Percentiles rank a stretch among this genome's conserved stretches.
Evolutionary conservation across 53 echinoderm and acorn worm genomes (phyloP).

Genomic region (Paelopatides confundens): DNA sequence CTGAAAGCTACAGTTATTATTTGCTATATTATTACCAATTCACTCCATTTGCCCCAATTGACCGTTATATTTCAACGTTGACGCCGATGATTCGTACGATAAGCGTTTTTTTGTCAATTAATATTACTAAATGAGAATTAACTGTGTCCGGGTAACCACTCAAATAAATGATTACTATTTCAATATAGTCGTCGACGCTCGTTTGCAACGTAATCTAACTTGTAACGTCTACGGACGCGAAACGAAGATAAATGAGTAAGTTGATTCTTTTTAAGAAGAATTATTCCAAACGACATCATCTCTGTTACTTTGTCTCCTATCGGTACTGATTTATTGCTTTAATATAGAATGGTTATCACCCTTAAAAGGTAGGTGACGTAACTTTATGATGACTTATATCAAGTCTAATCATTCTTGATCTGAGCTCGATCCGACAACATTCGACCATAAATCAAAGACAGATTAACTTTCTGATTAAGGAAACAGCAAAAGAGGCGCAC

Average conservation of each 20-base stretch:
- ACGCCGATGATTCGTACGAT: too few species aligned
- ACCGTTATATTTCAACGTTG: too few species aligned
- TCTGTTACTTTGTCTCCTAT: background rate
- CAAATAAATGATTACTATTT: too few species aligned
- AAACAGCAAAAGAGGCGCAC: background rate
- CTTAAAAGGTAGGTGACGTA: conserved; percentile 39
- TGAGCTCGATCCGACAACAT: conserved; percentile 4
- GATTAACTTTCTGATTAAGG: conserved; percentile 32
- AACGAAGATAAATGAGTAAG: background rate
- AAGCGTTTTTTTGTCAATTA: too few species aligned
- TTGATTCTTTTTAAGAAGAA: background rate
- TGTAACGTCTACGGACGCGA: background rate
- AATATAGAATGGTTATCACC: conserved; percentile 41
- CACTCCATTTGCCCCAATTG: too few species aligned
- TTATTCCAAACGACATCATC: conserved; percentile 36
- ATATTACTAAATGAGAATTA: too few species aligned
- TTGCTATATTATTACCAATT: too few species aligned
- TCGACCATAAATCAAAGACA: conserved; percentile 31
- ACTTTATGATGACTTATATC: conserved; percentile 38
- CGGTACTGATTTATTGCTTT: conserved; percentile 23
- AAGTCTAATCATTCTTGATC: conserved; percentile 27
- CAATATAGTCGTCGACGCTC: background rate
- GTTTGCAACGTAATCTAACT: background rate
- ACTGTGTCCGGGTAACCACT: too few species aligned
- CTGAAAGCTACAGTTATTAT: too few species aligned